Conservation (phyloP, 2,888 invertebrate species). For the Drosophila paracracens region DNA sequence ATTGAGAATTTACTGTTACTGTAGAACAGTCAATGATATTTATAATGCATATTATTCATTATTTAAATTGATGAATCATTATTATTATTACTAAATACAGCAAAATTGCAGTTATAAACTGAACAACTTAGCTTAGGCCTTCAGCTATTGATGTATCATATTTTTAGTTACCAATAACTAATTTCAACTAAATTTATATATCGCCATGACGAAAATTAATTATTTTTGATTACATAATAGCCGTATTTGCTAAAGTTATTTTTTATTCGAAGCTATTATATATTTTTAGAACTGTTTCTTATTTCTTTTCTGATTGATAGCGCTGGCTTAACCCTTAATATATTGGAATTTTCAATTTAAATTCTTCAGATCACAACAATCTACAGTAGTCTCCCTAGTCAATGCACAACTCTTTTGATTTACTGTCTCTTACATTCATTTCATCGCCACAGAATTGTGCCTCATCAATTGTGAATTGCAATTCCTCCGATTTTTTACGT, state of each 20-base stretch:
- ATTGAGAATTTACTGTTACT: neutral
- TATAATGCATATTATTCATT: neutral
- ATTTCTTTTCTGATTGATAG: neutral
- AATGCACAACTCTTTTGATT: constrained; percentile 32
- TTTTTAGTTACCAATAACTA: too few species aligned
- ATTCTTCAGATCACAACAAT: neutral
- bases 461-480: constrained; percentile 96
- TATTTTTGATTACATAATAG: neutral
- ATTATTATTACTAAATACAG: neutral
- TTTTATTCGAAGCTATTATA: neutral
- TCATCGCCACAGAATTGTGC: constrained; percentile 95
- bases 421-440: constrained; percentile 89
- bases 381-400: constrained; percentile 3
- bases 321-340: neutral
- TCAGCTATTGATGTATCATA: neutral
- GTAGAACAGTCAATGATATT: neutral
- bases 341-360: neutral
- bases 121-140: neutral
- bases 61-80: neutral
- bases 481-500: constrained; percentile 92
- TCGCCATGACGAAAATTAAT: neutral
- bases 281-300: neutral
- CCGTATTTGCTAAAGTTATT: neutral
- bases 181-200: neutral
- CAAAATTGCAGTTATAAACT: neutral